Conservation (phyloP, 2,888 invertebrate genomes). For the Uropetala carovei region DNA sequence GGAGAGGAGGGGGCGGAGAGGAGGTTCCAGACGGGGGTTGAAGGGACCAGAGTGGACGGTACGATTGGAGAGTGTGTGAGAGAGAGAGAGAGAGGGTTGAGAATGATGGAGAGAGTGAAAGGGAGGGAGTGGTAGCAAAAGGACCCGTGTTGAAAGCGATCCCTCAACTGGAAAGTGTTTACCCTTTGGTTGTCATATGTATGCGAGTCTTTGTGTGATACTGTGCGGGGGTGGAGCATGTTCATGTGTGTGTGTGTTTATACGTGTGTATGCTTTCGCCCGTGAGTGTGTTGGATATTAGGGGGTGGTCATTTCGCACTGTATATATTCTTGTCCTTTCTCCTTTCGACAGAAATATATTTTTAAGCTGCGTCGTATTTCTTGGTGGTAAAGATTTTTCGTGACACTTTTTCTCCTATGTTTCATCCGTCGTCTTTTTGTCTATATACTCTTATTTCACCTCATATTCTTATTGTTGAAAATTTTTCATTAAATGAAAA, state of each 20-base stretch:
- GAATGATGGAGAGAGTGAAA: not conserved
- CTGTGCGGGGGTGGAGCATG: not conserved
- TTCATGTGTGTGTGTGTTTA: not conserved
- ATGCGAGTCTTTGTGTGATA: not conserved
- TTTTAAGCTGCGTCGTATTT: too few relatives aligned
- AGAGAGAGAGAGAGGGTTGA: not conserved
- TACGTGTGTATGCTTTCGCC: too few relatives aligned
- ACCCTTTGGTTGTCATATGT: constrained; percentile 33
- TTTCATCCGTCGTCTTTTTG: too few relatives aligned
- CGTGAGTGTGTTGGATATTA: too few relatives aligned
- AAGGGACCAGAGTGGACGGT: constrained; percentile 40
- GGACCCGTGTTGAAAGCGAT: constrained; percentile 39
- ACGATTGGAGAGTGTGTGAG: not conserved
- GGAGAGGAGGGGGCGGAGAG: not conserved
- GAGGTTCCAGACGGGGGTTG: not conserved
- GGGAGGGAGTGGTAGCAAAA: not conserved
- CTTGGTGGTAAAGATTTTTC: too few relatives aligned
- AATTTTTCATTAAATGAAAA: too few relatives aligned
- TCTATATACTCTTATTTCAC: too few relatives aligned
- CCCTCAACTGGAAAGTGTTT: constrained; percentile 53
- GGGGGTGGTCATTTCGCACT: too few relatives aligned
- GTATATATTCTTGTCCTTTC: not conserved
- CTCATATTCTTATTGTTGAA: too few relatives aligned
- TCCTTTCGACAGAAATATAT: not conserved
- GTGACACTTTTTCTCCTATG: too few relatives aligned